Evolutionary conservation across 1,140 invertebrate genomes (phyloP).

Genomic region (Lucilia sericata): DNA sequence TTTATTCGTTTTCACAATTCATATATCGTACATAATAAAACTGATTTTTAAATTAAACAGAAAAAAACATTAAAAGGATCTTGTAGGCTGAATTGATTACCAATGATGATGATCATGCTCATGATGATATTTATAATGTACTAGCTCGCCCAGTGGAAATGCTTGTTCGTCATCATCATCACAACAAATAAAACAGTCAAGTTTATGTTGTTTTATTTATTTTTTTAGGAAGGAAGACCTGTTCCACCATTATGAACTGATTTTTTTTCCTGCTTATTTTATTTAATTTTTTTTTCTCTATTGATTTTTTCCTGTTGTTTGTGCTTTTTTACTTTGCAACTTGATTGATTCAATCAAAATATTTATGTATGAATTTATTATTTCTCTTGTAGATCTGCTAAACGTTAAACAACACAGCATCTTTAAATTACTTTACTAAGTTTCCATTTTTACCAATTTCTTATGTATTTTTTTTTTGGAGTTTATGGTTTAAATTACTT

Average conservation of each 20-base stretch:
- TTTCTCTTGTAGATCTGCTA: conserved; percentile 7
- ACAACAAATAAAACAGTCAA: neutral
- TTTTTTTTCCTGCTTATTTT: neutral
- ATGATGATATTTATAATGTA: no score
- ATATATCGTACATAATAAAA: conserved; percentile 17
- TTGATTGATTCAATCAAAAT: conserved; percentile 43
- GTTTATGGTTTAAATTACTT: conserved; percentile 17
- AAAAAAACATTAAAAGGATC: neutral
- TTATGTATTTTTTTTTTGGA: neutral
- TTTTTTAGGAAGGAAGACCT: neutral
- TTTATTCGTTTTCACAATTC: conserved; percentile 14
- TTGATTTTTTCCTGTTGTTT: conserved; percentile 4
- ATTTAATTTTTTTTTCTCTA: neutral
- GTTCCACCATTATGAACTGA: conserved; percentile 24
- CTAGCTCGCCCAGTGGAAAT: no score
- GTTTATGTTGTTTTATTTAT: neutral
- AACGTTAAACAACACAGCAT: conserved; percentile 2
- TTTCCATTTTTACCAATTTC: neutral
- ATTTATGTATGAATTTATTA: conserved; percentile 40
- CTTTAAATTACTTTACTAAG: conserved; percentile 5
- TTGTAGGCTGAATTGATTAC: conserved; percentile 14
- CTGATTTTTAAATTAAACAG: conserved; percentile 12
- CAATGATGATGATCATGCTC: conserved; percentile 34
- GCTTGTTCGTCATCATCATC: no score
- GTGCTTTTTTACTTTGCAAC: neutral